These are phyloP conservation scores for Merluccius polli DNA, from an alignment of 2,797 vertebrate species.

Conservation along the genomic window DNA sequence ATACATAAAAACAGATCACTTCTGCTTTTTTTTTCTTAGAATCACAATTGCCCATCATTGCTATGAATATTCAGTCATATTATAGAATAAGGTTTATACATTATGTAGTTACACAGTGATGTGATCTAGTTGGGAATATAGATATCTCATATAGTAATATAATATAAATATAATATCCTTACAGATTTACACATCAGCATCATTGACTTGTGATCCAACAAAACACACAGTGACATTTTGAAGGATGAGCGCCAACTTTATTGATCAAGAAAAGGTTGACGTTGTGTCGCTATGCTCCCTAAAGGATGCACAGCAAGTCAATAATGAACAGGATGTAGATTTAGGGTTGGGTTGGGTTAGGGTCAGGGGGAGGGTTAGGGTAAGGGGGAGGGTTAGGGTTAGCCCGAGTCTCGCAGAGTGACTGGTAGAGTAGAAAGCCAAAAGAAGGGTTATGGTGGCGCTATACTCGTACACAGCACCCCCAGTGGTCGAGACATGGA, in stretches of 20 bases:
- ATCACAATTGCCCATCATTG: not conserved
- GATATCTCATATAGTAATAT: not conserved
- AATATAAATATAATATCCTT: not conserved
- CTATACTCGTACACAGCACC: slow-evolving; percentile 20
- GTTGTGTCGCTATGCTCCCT: slow-evolving; percentile 12
- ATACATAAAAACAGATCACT: not conserved
- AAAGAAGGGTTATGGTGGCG: not conserved
- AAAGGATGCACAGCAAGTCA: slow-evolving; percentile 12
- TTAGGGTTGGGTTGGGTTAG: too few species aligned
- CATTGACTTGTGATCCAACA: not conserved
- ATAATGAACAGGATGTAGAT: not conserved
- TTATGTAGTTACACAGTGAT: not conserved
- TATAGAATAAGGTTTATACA: not conserved
- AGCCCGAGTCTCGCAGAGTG: not conserved
- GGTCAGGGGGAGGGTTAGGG: too few species aligned
- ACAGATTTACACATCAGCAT: not conserved
- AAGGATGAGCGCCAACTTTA: slow-evolving; percentile 68
- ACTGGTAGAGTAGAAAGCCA: not conserved
- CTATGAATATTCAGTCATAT: not conserved
- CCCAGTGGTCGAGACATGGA: slow-evolving; percentile 12
- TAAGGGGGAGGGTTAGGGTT: too few species aligned
- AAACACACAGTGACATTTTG: not conserved
- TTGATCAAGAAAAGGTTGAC: slow-evolving; percentile 60
- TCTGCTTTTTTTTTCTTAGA: not conserved
- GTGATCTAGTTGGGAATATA: not conserved